Evolutionary conservation across 37 sponge, comb jelly and placozoan species (phyloP), one percentile per base, ranked within the genome.

Genomic region (Beroe ovata): DNA sequence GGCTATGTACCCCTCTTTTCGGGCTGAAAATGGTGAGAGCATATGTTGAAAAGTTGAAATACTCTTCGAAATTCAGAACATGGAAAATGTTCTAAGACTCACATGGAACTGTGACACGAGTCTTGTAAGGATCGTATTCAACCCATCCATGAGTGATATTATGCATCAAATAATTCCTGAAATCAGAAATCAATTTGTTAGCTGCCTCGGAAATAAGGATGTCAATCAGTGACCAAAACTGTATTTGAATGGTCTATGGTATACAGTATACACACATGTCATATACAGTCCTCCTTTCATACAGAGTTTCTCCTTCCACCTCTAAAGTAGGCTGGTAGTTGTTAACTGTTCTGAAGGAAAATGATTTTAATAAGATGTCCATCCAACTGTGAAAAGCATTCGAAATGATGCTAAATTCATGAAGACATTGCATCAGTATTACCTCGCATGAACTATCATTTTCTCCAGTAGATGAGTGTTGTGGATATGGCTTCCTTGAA

Each of bases 121-220:
- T 32, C 54, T 77, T 35, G 28, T 77, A 42, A 42, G 84, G 84
- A 35, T 77, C 47, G 54, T 42, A 77, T 54, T 42, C 21, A 11
- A 33, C 20, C 22, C 16, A 36, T 1, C 84, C 84, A n/a, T 32
- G 41, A 0, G 47, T 77, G n/a, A 40, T 20, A 1, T 3, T 33
- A 29, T 77, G 84, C 54, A 38, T 42, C 8, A 77, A 8, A 54
- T 42, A 40, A 54, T 77, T 77, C 54, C 84, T 77, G 84, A 77
- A 40, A 29, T 11, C 11, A 4, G 36, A 36, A 25, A 62, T n/a
- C n/a, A n/a, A n/a, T n/a, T n/a, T n/a, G n/a, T n/a, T n/a, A n/a
- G n/a, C n/a, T n/a, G n/a, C n/a, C n/a, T n/a, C n/a, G n/a, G n/a
- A n/a, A n/a, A n/a, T n/a, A n/a, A n/a, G n/a, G n/a, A n/a, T n/a